Evolutionary conservation across 2,888 invertebrate genomes (phyloP).

Genomic region (Torymus auratus): DNA sequence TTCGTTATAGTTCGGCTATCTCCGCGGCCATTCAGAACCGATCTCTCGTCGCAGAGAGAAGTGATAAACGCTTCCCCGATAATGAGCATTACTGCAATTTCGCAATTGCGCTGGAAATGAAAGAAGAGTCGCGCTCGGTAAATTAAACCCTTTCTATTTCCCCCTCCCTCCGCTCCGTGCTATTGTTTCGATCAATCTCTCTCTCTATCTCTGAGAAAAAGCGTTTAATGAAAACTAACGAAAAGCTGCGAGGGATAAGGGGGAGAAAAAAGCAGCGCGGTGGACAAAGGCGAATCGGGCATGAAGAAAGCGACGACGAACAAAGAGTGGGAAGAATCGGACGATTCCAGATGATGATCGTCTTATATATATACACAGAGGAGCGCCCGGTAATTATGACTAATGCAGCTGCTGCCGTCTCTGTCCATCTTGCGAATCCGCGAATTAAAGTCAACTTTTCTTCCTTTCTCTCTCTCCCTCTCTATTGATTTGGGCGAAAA

Average conservation of each 20-base stretch:
- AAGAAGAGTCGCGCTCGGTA: conserved; percentile 1
- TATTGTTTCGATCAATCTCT: conserved; percentile 50
- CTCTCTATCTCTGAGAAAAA: conserved; percentile 14
- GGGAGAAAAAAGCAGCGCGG: conserved; percentile 11
- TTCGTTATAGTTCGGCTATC: too few species aligned
- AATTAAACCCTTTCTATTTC: conserved; percentile 39
- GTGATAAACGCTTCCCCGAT: background rate
- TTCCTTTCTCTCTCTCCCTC: background rate
- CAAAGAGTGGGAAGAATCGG: too few species aligned
- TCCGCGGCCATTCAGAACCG: too few species aligned
- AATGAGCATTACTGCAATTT: background rate
- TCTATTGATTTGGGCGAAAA: too few species aligned
- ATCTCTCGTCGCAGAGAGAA: too few species aligned
- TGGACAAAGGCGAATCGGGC: background rate
- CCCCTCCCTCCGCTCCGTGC: background rate
- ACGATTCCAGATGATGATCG: too few species aligned
- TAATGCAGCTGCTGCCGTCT: conserved; percentile 47
- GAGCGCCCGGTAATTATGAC: conserved; percentile 56
- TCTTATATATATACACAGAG: too few species aligned
- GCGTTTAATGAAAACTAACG: conserved; percentile 52
- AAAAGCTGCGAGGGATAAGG: conserved; percentile 7
- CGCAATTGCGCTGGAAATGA: too few species aligned
- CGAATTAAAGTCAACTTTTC: background rate
- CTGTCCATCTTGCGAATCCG: too few species aligned
- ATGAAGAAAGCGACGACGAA: conserved; percentile 3